Evolutionary conservation across 2,797 vertebrate genomes (phyloP).

Genomic region (Melanotaenia pygmaea): DNA sequence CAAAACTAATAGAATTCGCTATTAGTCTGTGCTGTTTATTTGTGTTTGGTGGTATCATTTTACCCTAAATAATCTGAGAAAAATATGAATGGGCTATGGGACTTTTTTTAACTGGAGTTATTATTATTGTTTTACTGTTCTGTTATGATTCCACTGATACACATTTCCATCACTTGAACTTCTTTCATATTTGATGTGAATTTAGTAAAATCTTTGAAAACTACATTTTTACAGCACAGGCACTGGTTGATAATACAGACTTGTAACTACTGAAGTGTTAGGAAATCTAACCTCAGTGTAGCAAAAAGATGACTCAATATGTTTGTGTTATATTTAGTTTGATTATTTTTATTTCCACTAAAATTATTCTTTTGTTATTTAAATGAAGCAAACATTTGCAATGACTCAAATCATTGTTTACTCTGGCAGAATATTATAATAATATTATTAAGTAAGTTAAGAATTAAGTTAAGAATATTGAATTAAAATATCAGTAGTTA

Average conservation of each 20-base stretch:
- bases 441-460: background rate
- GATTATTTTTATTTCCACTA: background rate
- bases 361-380: background rate
- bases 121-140: background rate
- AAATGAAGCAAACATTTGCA: background rate
- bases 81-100: background rate
- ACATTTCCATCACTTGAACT: background rate
- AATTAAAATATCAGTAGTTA: background rate
- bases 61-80: constrained; percentile 6
- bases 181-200: background rate
- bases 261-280: background rate
- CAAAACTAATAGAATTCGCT: constrained; percentile 13
- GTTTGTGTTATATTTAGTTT: background rate
- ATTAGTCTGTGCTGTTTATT: constrained; percentile 39
- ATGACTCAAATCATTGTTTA: background rate
- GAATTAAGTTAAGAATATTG: background rate
- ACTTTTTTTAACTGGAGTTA: background rate
- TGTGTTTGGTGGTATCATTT: background rate
- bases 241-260: background rate
- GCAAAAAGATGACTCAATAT: background rate
- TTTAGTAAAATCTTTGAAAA: background rate
- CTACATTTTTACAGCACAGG: background rate
- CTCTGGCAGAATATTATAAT: background rate
- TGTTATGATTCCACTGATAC: background rate
- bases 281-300: background rate